Percentiles rank a stretch among this genome's conserved stretches.
phyloP scores from a whole-genome alignment of 2,113 vertebrate species.

The Danio rerio region GRCz12tu NC_133194.1:34636501-34637000 shows the following conservation, averaged over 20 bases:
- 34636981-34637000: too few species aligned
- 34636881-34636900: neutral
- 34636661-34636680: conserved; percentile 6
- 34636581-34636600: neutral
- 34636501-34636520: too few species aligned
- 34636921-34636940: neutral
- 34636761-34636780: conserved; percentile 30
- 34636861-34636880: neutral
- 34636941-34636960: too few species aligned
- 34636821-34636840: neutral
- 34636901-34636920: neutral
- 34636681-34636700: conserved; percentile 16
- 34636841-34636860: neutral
- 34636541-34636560: neutral
- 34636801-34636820: conserved; percentile 34
- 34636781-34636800: conserved; percentile 3
- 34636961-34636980: too few species aligned
- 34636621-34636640: conserved; percentile 5
- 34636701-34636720: conserved; percentile 64
- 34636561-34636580: neutral
- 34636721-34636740: conserved; percentile 59
- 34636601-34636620: neutral
- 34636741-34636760: conserved; percentile 42
- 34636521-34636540: neutral
- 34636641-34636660: neutral